Evolutionary conservation across 2,888 invertebrate species (phyloP).

Genomic region (Megalurothrips usitatus): DNA sequence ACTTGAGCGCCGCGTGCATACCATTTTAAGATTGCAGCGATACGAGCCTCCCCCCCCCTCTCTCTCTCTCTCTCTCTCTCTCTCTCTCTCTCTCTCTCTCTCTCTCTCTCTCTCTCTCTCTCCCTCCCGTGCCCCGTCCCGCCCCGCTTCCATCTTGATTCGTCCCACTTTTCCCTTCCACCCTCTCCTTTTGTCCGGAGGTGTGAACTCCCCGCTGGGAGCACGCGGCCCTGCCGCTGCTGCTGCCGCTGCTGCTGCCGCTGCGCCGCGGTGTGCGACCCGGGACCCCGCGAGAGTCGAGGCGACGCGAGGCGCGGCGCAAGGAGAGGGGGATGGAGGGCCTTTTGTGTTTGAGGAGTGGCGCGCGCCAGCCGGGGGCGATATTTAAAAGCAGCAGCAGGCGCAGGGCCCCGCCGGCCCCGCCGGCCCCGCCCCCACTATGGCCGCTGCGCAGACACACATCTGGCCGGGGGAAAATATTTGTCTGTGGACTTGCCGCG

Average conservation of each 20-base stretch:
- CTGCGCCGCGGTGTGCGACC: not conserved
- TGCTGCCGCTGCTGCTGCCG: too few species aligned
- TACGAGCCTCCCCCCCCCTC: not conserved
- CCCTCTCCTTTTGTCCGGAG: conserved; percentile 3
- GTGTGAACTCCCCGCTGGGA: conserved; percentile 25
- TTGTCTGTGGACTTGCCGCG: too few species aligned
- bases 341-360: not conserved
- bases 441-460: too few species aligned
- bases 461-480: too few species aligned
- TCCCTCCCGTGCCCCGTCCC: not conserved
- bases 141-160: not conserved
- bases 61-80: not conserved
- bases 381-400: not conserved
- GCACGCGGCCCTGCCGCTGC: not conserved
- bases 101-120: not conserved
- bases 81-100: not conserved
- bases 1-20: conserved; percentile 16
- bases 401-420: too few species aligned
- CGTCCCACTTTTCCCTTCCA: not conserved
- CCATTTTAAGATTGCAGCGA: conserved; percentile 17
- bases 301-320: not conserved
- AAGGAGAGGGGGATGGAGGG: not conserved
- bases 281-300: not conserved
- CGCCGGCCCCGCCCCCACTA: too few species aligned
- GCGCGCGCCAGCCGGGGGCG: not conserved